Evolutionary conservation across 2,113 vertebrate genomes (phyloP), one percentile per base, ranked within the genome.

Genomic region (Meles meles): DNA sequence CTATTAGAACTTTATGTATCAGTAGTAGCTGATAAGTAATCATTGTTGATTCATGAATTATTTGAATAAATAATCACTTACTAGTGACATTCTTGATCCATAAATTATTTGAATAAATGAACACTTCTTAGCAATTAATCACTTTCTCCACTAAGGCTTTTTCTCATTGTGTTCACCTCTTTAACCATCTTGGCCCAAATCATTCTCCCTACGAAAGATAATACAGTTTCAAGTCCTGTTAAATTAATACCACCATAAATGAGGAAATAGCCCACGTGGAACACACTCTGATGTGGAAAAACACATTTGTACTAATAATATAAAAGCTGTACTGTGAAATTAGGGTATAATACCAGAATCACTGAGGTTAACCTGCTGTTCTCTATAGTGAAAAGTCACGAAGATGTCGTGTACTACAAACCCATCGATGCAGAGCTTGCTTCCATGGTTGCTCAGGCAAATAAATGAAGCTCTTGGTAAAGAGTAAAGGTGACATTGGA

Each of bases 201-300:
- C 55, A 81, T 85, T 94, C 63, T 97, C 89, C 57, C 77, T 91
- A 6, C 29, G 59, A 47, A 95, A 97, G 95, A 93, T 95, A 89
- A 71, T 96, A 93, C 95, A 76, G 86, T 72, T 97, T 92, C 95
- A 96, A 97, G 95, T 98, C 97, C n/a, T 87, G 71, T 93, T 96
- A 96, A 97, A 95, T 98, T 96, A 94, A 65, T 76, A 59, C 52
- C 34, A 95, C 61, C 47, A 97, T 97, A 96, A 47, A 9, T 76
- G 93, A 83, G 76, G 92, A 95, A 96, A 93, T 39, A 91, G 2
- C 0, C 0, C 31, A 29, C 10, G 15, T 61, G 76, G 94, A 96
- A 95, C 72, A 94, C 55, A 55, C 13, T 57, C 82, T 91, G 71
- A 91, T 92, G 94, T 97, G 83, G 90, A 96, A 98, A 97, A 98